These are phyloP conservation scores for Toxotes jaculatrix DNA, from an alignment of 2,113 vertebrate species.

Conservation along the genomic window DNA sequence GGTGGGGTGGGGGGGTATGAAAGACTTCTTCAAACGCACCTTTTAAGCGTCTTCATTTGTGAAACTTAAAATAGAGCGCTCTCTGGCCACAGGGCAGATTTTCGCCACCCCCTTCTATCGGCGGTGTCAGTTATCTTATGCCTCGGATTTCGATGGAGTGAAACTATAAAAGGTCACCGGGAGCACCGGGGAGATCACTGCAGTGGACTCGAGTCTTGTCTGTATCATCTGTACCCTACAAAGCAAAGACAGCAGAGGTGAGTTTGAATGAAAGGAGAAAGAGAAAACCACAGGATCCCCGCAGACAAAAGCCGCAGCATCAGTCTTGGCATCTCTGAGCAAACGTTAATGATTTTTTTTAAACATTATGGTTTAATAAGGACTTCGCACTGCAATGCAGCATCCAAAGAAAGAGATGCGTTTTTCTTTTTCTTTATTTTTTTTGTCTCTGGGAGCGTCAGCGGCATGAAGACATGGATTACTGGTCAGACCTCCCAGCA, in stretches of 20 bases:
- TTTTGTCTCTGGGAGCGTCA: slow-evolving; percentile 6
- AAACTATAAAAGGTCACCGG: slow-evolving; percentile 84
- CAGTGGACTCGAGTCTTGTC: slow-evolving; percentile 82
- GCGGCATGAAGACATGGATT: slow-evolving; percentile 59
- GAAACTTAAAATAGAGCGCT: slow-evolving; percentile 85
- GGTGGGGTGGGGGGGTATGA: slow-evolving; percentile 58
- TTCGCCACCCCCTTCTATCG: slow-evolving; percentile 56
- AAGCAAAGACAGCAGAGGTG: slow-evolving; percentile 82
- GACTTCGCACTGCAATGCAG: slow-evolving; percentile 29
- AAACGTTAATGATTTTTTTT: not conserved
- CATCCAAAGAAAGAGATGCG: slow-evolving; percentile 31
- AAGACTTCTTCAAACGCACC: slow-evolving; percentile 87
- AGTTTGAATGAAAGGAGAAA: slow-evolving; percentile 68
- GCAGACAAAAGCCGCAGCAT: slow-evolving; percentile 33
- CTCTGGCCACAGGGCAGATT: slow-evolving; percentile 68
- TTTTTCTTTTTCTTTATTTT: not conserved
- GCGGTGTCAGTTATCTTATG: slow-evolving; percentile 84
- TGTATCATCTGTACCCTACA: slow-evolving; percentile 77
- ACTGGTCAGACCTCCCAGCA: slow-evolving; percentile 38
- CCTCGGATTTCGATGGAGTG: slow-evolving; percentile 79
- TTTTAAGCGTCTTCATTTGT: slow-evolving; percentile 89
- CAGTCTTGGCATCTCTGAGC: slow-evolving; percentile 33
- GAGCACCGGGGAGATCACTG: slow-evolving; percentile 77
- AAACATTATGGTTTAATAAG: slow-evolving; percentile 14
- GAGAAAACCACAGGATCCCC: not conserved